Percentiles rank a stretch among this genome's conserved stretches.
Conservation (phyloP, 2,888 invertebrate genomes). For the Frankliniella fusca region DNA sequence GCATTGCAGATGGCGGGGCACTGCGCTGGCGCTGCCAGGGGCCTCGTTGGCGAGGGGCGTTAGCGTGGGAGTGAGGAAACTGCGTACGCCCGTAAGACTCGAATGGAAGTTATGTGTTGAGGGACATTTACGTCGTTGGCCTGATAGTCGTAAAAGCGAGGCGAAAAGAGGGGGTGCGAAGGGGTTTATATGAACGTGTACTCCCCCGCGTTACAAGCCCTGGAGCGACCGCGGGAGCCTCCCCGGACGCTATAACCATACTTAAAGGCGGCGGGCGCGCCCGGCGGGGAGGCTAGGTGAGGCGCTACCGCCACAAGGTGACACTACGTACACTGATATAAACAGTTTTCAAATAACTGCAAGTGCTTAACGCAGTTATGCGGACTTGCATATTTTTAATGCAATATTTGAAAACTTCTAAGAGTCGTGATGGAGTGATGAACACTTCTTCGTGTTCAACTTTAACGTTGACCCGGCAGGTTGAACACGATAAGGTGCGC, state of each 20-base stretch:
- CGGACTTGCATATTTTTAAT: too few relatives aligned
- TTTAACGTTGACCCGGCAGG: too few relatives aligned
- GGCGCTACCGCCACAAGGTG: too few relatives aligned
- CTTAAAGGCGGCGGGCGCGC: too few relatives aligned
- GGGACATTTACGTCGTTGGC: conserved; percentile 10
- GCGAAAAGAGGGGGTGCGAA: neutral
- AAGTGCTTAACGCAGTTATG: too few relatives aligned
- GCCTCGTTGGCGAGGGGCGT: neutral
- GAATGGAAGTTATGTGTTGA: conserved; percentile 26
- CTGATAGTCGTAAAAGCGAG: conserved; percentile 11
- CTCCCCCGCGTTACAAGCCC: neutral
- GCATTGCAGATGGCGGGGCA: conserved; percentile 17
- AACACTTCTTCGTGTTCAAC: too few relatives aligned
- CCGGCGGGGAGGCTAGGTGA: neutral
- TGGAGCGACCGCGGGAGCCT: neutral
- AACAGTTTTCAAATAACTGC: neutral
- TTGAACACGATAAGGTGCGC: too few relatives aligned
- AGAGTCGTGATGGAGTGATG: too few relatives aligned
- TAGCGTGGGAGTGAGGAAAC: neutral
- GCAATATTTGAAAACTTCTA: too few relatives aligned
- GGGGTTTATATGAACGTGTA: neutral
- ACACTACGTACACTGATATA: too few relatives aligned
- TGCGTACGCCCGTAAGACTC: conserved; percentile 2
- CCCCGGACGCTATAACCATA: neutral
- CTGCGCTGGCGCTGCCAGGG: neutral